Base-by-base conservation (phyloP, 2,113 vertebrate genomes). In the Salminus brasiliensis region DNA sequence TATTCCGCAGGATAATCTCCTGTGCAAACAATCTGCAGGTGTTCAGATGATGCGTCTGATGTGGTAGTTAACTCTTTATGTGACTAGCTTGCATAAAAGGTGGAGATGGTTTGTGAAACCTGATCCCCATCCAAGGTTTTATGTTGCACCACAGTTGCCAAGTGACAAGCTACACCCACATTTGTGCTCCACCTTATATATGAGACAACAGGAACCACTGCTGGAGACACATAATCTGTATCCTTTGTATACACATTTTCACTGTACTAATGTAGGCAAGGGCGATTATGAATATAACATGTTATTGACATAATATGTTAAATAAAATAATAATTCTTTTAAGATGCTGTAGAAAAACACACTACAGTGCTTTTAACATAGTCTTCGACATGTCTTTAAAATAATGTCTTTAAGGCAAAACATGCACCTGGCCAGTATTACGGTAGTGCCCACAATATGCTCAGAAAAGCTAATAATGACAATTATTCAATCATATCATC, bases 1-100 rank as follows among this genome's bases (percentile, higher is more conserved):
- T 49, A 63, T 36, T 5, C 27, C 15, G 43, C 12, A 12, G 36
- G 39, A 73, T 30, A 49, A 30, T 65, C 60, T 34, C n/a, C 57
- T 75, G 55, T 18, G 41, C 18, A 72, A 55, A 79, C 34, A 71
- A 16, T 76, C 41, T 62, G 78, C 32, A 62, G 59, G 39, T 68
- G 73, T 23, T 36, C 23, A 34, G 18, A 10, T 0, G 25, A 67
- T 25, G n/a, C 30, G 57, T 67, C 57, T 55, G 47, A 21, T 68
- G 13, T 32, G 12, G 39, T 62, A 60, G 4, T 60, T 80, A 80
- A 59, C 27, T 47, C 67, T 60, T 79, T 55, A 63, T 49, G 18
- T 57, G 34, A 27, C 10, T 36, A 74, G 4, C 30, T 32, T 4
- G 65, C 23, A 59, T 12, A 34, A 49, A 15, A 36, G 10, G 13